Base-by-base conservation (phyloP, 2,888 invertebrate genomes). In the Neocrepidodera transversa region DNA sequence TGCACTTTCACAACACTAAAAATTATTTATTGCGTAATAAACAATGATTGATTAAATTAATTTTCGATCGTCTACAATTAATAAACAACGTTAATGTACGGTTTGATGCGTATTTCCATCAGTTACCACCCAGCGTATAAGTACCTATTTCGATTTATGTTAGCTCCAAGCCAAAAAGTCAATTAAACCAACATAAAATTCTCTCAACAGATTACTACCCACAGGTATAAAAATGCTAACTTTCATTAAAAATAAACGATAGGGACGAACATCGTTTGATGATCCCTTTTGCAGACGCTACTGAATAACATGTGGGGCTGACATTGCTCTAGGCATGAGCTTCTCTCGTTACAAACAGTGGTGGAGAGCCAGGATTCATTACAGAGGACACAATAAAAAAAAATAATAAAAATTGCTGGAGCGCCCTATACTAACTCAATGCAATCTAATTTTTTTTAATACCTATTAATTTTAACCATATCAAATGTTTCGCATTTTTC, bases 301-400 rank as follows among this genome's bases (percentile, higher is more conserved):
- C 45, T 45, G 35, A 10, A 68, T 36, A 28, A 69, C 74, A 74
- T 72, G 69, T 76, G 75, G 72, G 70, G 67, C 71, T 71, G 76
- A 71, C 74, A 72, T 67, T 53, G 68, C 74, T 68, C 54, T 47
- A 49, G 71, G 76, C 73, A 13, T 13, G 36, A 58, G 54, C 54
- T 50, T 42, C 40, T 62, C 54, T 58, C 58, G 45, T 55, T 60
- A 48, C 45, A 14, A 8, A 45, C 26, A 28, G 14, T n/a, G 14
- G 16, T 13, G 45, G 45, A 45, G 14, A 10, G n/a, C n/a, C n/a
- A n/a, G n/a, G n/a, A n/a, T n/a, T n/a, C n/a, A n/a, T n/a, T n/a
- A n/a, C n/a, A n/a, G n/a, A n/a, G n/a, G n/a, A n/a, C n/a, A n/a
- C n/a, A n/a, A n/a, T n/a, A n/a, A n/a, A n/a, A n/a, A n/a, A n/a